Evolutionary conservation across 2,113 vertebrate genomes (phyloP).

Genomic region (Felis catus): DNA sequence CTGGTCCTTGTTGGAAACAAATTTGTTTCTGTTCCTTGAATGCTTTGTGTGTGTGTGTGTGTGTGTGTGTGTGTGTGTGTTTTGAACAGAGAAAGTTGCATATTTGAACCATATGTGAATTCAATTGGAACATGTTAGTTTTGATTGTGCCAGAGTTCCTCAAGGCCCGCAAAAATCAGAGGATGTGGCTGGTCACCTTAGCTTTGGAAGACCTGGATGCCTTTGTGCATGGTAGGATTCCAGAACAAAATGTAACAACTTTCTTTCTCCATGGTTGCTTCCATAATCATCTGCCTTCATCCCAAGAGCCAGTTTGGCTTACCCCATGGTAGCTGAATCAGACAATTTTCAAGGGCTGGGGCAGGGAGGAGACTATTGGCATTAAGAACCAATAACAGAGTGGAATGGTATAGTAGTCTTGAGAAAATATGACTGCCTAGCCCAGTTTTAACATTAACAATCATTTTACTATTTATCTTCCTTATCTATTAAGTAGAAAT

Average conservation of each 20-base stretch:
- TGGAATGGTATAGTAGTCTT: neutral
- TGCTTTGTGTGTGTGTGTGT: constrained; percentile 70
- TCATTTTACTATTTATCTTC: neutral
- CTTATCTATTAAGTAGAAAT: neutral
- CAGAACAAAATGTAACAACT: neutral
- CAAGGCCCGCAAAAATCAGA: neutral
- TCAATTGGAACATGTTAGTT: constrained; percentile 61
- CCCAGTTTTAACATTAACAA: neutral
- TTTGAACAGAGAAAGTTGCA: constrained; percentile 81
- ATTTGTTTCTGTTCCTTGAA: constrained; percentile 23
- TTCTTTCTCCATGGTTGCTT: neutral
- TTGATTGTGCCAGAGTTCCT: neutral
- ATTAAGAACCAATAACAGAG: neutral
- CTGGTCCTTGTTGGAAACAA: constrained; percentile 62
- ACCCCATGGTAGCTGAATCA: neutral
- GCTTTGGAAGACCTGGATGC: neutral
- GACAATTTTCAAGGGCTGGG: neutral
- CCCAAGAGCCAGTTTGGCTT: neutral
- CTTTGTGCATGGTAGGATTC: neutral
- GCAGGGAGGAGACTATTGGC: neutral
- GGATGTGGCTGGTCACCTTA: neutral
- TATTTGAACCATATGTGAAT: constrained; percentile 88
- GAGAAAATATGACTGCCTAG: neutral
- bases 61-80: too few relatives aligned
- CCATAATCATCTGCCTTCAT: neutral